These are phyloP conservation scores for Anseranas semipalmata DNA, from an alignment of 2,113 vertebrate species.

Conservation along the genomic window DNA sequence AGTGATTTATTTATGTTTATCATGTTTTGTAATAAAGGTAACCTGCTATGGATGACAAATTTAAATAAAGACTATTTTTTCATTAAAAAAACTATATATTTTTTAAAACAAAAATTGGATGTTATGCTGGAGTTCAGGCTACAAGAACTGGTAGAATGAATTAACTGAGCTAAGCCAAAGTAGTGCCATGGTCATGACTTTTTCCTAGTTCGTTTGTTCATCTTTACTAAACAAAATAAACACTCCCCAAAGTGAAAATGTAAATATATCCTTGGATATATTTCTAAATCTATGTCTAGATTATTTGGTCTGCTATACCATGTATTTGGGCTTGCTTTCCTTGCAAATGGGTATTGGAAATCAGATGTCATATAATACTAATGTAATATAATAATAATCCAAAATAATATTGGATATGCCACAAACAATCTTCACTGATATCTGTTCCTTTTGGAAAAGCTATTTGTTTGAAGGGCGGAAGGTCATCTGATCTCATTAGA, in stretches of 20 bases:
- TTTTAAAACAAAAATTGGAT: not conserved
- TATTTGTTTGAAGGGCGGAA: not conserved
- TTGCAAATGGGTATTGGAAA: not conserved
- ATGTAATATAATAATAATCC: not conserved
- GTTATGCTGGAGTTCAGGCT: not conserved
- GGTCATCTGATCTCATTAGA: not conserved
- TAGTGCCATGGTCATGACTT: not conserved
- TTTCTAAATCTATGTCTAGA: not conserved
- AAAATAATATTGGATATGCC: not conserved
- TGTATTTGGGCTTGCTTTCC: not conserved
- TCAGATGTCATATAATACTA: not conserved
- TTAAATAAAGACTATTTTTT: not conserved
- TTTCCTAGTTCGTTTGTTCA: not conserved
- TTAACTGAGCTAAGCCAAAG: not conserved
- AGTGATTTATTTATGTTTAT: not conserved
- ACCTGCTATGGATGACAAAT: not conserved
- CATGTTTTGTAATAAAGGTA: not conserved
- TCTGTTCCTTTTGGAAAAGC: not conserved
- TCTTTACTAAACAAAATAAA: not conserved
- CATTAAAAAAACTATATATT: rapidly evolving
- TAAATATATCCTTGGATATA: not conserved
- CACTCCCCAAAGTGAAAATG: not conserved
- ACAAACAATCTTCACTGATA: not conserved
- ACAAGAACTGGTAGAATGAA: not conserved
- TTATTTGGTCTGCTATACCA: not conserved